Evolutionary conservation across 2,888 invertebrate species (phyloP).

Genomic region (Lithophane semibrunnea): DNA sequence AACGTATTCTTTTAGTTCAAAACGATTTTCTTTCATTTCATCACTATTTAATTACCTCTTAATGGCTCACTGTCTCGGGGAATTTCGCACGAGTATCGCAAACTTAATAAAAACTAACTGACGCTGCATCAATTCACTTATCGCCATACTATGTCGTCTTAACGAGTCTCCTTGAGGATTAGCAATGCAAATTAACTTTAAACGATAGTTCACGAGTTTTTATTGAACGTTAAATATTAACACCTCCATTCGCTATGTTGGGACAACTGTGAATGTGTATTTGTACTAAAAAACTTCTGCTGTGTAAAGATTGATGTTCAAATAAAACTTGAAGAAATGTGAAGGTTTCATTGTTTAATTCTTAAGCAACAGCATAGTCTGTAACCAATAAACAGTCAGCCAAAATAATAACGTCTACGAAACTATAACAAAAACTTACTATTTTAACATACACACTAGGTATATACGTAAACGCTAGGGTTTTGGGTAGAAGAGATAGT

Average conservation of each 20-base stretch:
- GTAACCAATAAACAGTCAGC: background rate
- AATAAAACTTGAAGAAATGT: slow-evolving; percentile 20
- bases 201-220: slow-evolving; percentile 38
- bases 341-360: slow-evolving; percentile 30
- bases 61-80: background rate
- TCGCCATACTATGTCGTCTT: slow-evolving; percentile 12
- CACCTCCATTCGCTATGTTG: slow-evolving; percentile 24
- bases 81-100: background rate
- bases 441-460: too few species aligned
- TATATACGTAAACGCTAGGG: too few species aligned
- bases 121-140: slow-evolving; percentile 29
- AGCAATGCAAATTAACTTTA: slow-evolving; percentile 49
- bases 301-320: background rate
- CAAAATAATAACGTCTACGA: slow-evolving; percentile 17
- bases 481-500: too few species aligned
- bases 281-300: slow-evolving; percentile 14
- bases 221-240: slow-evolving; percentile 46
- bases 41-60: background rate
- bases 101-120: slow-evolving; percentile 32
- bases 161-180: slow-evolving; percentile 44
- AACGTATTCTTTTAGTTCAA: background rate
- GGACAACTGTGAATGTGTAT: slow-evolving; percentile 25
- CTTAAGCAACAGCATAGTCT: background rate
- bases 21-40: background rate
- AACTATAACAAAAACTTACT: slow-evolving; percentile 6